These are phyloP conservation scores for Agonopterix arenella DNA, from an alignment of 2,888 invertebrate species.

Conservation along the genomic window DNA sequence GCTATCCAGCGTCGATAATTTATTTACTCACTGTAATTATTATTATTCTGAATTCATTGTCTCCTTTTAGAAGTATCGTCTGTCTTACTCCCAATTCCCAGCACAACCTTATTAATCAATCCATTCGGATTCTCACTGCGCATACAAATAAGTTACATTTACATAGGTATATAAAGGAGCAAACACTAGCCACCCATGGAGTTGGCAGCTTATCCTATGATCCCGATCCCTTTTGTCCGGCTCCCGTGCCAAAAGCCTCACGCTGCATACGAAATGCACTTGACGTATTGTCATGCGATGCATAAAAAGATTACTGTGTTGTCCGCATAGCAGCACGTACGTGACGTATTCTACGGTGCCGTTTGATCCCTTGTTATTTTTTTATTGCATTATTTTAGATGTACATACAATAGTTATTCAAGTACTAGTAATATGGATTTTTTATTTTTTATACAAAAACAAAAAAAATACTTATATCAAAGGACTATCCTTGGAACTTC, in stretches of 20 bases:
- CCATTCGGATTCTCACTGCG: not conserved
- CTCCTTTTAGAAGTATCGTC: no score
- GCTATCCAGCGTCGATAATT: no score
- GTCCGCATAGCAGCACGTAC: constrained; percentile 20
- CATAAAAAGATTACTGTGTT: constrained; percentile 48
- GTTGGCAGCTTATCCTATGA: constrained; percentile 51
- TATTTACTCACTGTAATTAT: no score
- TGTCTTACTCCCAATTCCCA: no score
- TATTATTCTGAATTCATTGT: no score
- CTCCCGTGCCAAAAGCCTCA: constrained; percentile 54
- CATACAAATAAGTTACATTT: constrained; percentile 1
- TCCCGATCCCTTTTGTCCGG: constrained; percentile 49
- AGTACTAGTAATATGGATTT: no score
- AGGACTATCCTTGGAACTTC: no score
- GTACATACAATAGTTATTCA: no score
- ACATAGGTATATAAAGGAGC: constrained; percentile 14
- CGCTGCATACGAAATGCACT: constrained; percentile 53
- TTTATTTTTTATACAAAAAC: no score
- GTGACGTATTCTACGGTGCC: not conserved
- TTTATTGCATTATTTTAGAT: not conserved
- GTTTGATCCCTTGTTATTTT: not conserved
- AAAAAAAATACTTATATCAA: no score
- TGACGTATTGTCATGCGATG: constrained; percentile 45
- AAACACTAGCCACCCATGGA: constrained; percentile 50
- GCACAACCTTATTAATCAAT: not conserved